phyloP scores from a whole-genome alignment of 2,888 invertebrate species.

The Aradus depressus region DNA sequence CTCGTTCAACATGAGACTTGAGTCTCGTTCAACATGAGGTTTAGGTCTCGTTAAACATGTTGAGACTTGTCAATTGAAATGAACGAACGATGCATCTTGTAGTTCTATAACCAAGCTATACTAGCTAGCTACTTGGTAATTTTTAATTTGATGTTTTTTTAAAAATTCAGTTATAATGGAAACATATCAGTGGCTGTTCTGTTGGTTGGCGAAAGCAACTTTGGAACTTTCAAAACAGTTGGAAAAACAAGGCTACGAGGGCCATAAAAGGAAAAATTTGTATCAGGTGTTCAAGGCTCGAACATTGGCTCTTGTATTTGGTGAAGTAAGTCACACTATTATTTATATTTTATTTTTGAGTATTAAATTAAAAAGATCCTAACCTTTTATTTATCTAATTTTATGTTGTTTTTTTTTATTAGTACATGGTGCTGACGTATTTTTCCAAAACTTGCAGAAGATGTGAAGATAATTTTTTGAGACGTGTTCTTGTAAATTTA shows the following conservation, averaged over 20 bases:
- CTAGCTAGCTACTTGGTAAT: too few relatives aligned
- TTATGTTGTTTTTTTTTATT: constrained; percentile 20
- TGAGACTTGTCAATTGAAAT: not conserved
- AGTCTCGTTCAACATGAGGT: too few relatives aligned
- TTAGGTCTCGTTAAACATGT: too few relatives aligned
- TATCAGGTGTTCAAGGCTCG: constrained; percentile 72
- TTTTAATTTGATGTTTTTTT: constrained; percentile 23
- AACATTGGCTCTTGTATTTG: constrained; percentile 62
- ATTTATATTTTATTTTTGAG: constrained; percentile 32
- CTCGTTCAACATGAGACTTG: too few relatives aligned
- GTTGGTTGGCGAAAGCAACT: constrained; percentile 63
- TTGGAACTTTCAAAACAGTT: constrained; percentile 48
- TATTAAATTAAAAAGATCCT: not conserved
- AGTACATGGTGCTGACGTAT: constrained; percentile 40
- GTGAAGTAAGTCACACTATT: constrained; percentile 44
- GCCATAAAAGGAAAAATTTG: constrained; percentile 65
- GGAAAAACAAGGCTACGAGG: constrained; percentile 47
- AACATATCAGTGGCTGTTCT: constrained; percentile 74
- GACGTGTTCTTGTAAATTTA: constrained; percentile 44
- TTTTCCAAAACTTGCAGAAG: constrained; percentile 40
- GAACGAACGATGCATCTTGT: not conserved
- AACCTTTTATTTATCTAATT: constrained; percentile 7
- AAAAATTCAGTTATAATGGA: constrained; percentile 51
- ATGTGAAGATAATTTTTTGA: constrained; percentile 37
- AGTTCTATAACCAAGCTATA: too few relatives aligned